Percentiles rank a stretch among this genome's conserved stretches.
phyloP scores from a whole-genome alignment of 2,888 invertebrate genomes.

The Merodon equestris region DNA sequence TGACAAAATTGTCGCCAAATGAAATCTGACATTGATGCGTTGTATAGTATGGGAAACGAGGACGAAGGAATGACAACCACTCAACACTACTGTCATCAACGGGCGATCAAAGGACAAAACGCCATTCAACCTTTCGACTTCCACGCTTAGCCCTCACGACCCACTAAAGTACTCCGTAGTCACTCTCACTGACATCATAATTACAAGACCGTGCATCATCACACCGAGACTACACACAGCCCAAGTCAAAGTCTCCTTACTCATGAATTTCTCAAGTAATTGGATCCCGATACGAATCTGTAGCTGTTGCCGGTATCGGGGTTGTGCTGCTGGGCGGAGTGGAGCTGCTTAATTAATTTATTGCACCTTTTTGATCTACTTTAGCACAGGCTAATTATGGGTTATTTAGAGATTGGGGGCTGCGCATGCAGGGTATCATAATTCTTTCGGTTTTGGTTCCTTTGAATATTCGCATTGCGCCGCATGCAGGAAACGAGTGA shows the following conservation, averaged over 20 bases:
- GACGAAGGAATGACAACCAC: constrained; percentile 20
- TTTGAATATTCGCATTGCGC: constrained; percentile 53
- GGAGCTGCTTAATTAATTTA: constrained; percentile 60
- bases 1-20: constrained; percentile 67
- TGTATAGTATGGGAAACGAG: constrained; percentile 20
- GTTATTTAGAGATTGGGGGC: constrained; percentile 40
- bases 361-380: constrained; percentile 67
- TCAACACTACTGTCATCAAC: too few species aligned
- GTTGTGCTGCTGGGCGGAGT: constrained; percentile 6
- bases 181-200: constrained; percentile 55
- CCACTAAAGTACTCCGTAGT: constrained; percentile 8
- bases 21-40: constrained; percentile 63
- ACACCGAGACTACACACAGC: constrained; percentile 11
- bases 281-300: constrained; percentile 57
- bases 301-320: background rate
- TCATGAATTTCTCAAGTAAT: constrained; percentile 51
- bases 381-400: constrained; percentile 62
- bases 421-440: constrained; percentile 37
- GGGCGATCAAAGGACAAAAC: constrained; percentile 57
- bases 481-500: background rate
- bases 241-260: constrained; percentile 26
- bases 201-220: constrained; percentile 29
- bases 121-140: constrained; percentile 41
- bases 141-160: background rate
- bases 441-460: constrained; percentile 45